Evolutionary conservation across 2,888 invertebrate species (phyloP).

Genomic region (Tachina grossa): DNA sequence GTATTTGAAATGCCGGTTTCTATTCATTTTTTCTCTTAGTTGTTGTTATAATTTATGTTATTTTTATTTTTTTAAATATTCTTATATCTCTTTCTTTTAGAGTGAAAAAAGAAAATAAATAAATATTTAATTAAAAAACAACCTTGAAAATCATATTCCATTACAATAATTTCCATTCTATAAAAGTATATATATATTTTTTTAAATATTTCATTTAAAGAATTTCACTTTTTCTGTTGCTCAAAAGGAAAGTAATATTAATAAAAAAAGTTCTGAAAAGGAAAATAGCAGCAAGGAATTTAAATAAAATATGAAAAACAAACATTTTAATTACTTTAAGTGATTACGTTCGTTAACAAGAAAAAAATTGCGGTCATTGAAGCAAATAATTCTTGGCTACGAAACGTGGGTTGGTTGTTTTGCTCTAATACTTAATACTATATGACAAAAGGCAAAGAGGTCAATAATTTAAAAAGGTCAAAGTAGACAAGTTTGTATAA

Average conservation of each 20-base stretch:
- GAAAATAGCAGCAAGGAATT: conserved; percentile 11
- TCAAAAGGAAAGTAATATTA: conserved; percentile 18
- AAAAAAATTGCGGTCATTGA: conserved; percentile 70
- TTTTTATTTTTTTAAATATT: neutral
- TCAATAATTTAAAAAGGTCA: no score
- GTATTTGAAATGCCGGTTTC: neutral
- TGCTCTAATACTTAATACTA: neutral
- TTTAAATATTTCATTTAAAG: neutral
- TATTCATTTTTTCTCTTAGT: neutral
- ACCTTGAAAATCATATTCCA: conserved; percentile 55
- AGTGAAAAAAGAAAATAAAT: neutral
- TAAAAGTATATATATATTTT: neutral
- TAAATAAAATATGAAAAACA: conserved; percentile 25
- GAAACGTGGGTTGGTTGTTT: conserved; percentile 22
- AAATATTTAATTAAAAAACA: conserved; percentile 54
- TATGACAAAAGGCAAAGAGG: no score
- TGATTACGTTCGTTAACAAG: conserved; percentile 73
- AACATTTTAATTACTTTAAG: conserved; percentile 73
- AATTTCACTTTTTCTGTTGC: neutral
- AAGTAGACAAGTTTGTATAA: no score
- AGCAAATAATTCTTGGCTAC: conserved; percentile 61
- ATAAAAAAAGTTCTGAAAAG: neutral
- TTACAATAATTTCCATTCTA: neutral
- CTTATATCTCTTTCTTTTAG: neutral
- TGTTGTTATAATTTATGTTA: neutral